Base-by-base conservation (phyloP, 1,140 invertebrate genomes). In the Brachionus angularis region DNA sequence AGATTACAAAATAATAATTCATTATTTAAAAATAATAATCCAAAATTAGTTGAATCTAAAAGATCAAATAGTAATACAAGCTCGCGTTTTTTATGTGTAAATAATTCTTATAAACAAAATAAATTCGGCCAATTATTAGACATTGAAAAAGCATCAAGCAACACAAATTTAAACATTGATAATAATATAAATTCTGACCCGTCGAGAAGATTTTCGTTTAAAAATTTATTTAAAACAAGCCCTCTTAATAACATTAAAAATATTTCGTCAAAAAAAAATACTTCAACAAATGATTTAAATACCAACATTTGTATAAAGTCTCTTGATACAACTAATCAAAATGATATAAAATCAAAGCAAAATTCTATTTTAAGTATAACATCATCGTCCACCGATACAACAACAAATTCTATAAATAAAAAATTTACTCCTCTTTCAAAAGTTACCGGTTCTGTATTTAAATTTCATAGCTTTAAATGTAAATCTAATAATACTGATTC, bases 201-300 rank as follows among this genome's bases (percentile, higher is more conserved):
- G n/a, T n/a, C 53, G 12, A 36, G 53, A 21, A 31, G 53, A 18
- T 58, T 58, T 23, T 58, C 53, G 7, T 58, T 58, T 36, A 36
- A 16, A 39, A 58, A 58, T 58, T 39, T 58, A 39, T 58, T 58
- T 23, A 58, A 39, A 12, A 58, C 10, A 58, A 36, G n/a, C n/a
- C n/a, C n/a, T n/a, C n/a, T n/a, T n/a, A n/a, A n/a, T n/a, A n/a
- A n/a, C n/a, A n/a, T n/a, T n/a, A n/a, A n/a, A n/a, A n/a, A n/a
- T n/a, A n/a, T n/a, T n/a, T n/a, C n/a, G n/a, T n/a, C n/a, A n/a
- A n/a, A n/a, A n/a, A n/a, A n/a, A n/a, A n/a, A n/a, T n/a, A n/a
- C n/a, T n/a, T n/a, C n/a, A n/a, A 5, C 2, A n/a, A 46, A 46
- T 18, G 12, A 2, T 18, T n/a, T 52, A 10, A 52, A 52, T 27